These are phyloP conservation scores for Epinephelus coioides DNA, from an alignment of 2,797 vertebrate genomes.

Conservation along the genomic window DNA sequence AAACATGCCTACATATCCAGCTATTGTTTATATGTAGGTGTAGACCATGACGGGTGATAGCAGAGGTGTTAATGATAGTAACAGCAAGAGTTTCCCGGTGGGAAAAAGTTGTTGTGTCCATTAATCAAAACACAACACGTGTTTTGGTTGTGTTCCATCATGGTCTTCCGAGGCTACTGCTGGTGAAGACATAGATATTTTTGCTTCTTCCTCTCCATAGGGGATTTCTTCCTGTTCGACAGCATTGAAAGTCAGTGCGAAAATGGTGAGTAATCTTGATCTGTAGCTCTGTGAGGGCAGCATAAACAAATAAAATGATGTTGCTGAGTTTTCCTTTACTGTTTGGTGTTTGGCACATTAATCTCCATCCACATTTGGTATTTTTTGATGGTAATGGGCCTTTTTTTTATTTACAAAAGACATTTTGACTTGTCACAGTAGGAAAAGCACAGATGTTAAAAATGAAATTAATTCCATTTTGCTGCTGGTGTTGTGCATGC, in stretches of 20 bases:
- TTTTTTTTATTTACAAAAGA: too few relatives aligned
- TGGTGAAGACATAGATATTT: background rate
- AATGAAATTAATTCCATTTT: too few relatives aligned
- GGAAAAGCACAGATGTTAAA: too few relatives aligned
- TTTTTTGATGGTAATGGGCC: too few relatives aligned
- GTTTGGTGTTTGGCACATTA: background rate
- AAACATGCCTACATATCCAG: slow-evolving; percentile 61
- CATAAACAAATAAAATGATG: background rate
- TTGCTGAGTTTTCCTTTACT: background rate
- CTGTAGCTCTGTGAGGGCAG: background rate
- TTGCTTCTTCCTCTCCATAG: background rate
- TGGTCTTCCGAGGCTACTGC: slow-evolving; percentile 3
- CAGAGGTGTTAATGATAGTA: slow-evolving; percentile 22
- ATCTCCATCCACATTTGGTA: background rate
- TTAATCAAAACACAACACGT: slow-evolving; percentile 23
- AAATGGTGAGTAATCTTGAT: slow-evolving; percentile 46
- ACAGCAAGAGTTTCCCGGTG: background rate
- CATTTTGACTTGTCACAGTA: too few relatives aligned
- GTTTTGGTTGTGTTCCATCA: slow-evolving; percentile 10
- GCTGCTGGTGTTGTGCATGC: too few relatives aligned
- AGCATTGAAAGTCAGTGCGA: background rate
- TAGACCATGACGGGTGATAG: slow-evolving; percentile 2
- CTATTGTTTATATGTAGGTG: slow-evolving; percentile 27
- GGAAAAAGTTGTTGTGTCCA: slow-evolving; percentile 1
- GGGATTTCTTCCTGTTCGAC: slow-evolving; percentile 23